Evolutionary conservation across 2,888 invertebrate species (phyloP).

Genomic region (Minunthozetes semirufus): DNA sequence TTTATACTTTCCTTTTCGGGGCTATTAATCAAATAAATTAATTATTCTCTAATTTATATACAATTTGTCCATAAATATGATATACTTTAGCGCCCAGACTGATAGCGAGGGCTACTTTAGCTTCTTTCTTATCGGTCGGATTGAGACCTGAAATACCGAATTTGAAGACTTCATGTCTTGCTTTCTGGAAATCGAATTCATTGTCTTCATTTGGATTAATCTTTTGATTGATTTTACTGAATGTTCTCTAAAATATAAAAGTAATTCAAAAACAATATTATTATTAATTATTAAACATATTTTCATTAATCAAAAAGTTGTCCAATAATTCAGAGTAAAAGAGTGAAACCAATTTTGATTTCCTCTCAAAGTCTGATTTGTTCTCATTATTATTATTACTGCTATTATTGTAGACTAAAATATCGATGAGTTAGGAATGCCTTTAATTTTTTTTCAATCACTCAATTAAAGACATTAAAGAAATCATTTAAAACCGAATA

Average conservation of each 20-base stretch:
- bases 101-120: conserved; percentile 68
- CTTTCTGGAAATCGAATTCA: conserved; percentile 62
- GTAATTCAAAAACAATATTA: background rate
- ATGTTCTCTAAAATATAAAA: background rate
- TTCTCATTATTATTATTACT: too few species aligned
- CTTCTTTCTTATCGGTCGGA: conserved; percentile 63
- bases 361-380: too few species aligned
- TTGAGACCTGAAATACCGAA: conserved; percentile 73
- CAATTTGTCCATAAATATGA: background rate
- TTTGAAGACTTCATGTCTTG: conserved; percentile 71
- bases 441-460: too few species aligned
- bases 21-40: conserved; percentile 45
- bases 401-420: too few species aligned
- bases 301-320: too few species aligned
- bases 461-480: too few species aligned
- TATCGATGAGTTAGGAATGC: too few species aligned
- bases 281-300: too few species aligned
- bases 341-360: too few species aligned
- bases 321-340: too few species aligned
- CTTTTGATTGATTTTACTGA: background rate
- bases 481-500: too few species aligned
- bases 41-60: too few species aligned
- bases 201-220: background rate
- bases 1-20: conserved; percentile 60
- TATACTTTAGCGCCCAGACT: conserved; percentile 67